Evolutionary conservation across 1,140 invertebrate genomes (phyloP), one percentile per base, ranked within the genome.

Genomic region (Nasonia longicornis): DNA sequence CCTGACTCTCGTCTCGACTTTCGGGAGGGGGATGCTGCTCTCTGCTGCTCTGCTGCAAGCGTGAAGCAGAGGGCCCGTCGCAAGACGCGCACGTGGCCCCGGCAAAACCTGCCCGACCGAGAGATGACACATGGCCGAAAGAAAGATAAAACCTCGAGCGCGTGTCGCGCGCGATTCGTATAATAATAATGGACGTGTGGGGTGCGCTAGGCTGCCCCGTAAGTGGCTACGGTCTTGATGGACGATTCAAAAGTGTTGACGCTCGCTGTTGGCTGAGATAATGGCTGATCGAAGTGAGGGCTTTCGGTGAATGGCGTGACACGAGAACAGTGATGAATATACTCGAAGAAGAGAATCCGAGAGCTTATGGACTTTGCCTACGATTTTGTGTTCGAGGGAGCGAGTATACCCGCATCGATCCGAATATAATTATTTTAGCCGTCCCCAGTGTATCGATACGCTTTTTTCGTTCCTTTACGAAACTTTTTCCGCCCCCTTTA

Each of bases 51-150:
- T 26, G 22, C 7, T 7, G 38, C 16, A 26, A 26, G 26, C 2
- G 3, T 71, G 71, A 2, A 22, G n/a, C 14, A 63, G 58, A 35
- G 72, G 72, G 10, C 20, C 22, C 35, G n/a, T n/a, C 20, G 31
- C n/a, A 48, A 66, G 74, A 72, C 73, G 66, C 64, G 80, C 83
- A 84, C 83, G 84, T 84, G 77, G 80, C 79, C 52, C 3, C 3
- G 22, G 70, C 74, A 72, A 77, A 80, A 77, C 80, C 67, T 64
- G 80, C 67, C n/a, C 80, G 31, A 29, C 22, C 52, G 74, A 81
- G 80, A 81, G 74, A 77, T 72, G 80, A 81, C 80, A 81, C 80
- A 81, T 81, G 80, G 80, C 67, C 20, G 20, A 67, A 81, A 45
- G 74, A 81, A 72, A 81, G 80, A 81, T 81, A 81, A 81, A 80